A percentile compares a stretch with the other conserved stretches of the same genome.
Evolutionary conservation across 2,797 vertebrate genomes (phyloP).

Genomic region (Macropus fuliginosus): DNA sequence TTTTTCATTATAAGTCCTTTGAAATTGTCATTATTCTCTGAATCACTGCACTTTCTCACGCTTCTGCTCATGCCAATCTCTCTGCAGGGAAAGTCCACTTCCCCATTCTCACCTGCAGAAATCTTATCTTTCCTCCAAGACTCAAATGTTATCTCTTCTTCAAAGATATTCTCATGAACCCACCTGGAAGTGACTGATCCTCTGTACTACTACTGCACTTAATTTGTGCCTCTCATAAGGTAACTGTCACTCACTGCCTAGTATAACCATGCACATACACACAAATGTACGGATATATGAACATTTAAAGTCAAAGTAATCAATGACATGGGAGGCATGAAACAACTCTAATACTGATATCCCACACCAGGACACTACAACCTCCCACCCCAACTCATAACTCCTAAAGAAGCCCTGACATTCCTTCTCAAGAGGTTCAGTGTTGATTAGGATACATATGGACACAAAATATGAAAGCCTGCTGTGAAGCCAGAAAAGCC

Average conservation of each 20-base stretch:
- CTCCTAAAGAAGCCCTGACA: not conserved
- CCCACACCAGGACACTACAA: not conserved
- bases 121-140: not conserved
- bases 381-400: not conserved
- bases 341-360: not conserved
- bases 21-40: not conserved
- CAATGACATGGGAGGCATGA: not conserved
- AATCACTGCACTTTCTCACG: not conserved
- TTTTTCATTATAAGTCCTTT: not conserved
- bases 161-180: not conserved
- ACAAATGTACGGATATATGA: not conserved
- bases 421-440: not conserved
- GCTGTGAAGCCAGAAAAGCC: not conserved
- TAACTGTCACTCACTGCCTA: not conserved
- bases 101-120: not conserved
- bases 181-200: not conserved
- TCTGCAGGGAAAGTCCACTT: not conserved
- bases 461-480: not conserved
- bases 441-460: not conserved
- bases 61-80: not conserved
- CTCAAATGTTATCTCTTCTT: not conserved
- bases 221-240: not conserved
- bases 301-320: not conserved
- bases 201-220: not conserved
- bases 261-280: not conserved